Evolutionary conservation across 1,140 invertebrate species (phyloP), one percentile per base, ranked within the genome.

Genomic region (Drosophila nigrodunni): DNA sequence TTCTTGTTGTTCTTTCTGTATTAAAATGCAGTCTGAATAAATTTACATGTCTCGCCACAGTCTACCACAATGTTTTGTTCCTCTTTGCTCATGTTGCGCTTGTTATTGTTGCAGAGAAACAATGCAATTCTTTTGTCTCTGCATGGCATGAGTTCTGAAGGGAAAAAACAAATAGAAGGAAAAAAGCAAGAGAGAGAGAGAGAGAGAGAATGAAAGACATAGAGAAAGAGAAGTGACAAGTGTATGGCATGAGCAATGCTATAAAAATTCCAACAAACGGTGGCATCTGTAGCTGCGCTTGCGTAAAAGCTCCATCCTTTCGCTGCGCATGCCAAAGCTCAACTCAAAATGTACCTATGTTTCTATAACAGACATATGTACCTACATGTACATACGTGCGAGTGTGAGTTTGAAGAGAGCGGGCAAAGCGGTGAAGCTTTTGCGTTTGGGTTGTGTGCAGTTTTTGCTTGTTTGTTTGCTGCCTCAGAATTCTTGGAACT

Each of bases 11-110:
- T 44, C 41, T 65, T 70, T 60, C 80, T 88, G 35, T 74, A 85
- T 86, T 86, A 78, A 85, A 85, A 85, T 85, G 78, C 70, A 85
- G 80, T 77, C 83, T 87, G 74, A 70, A 83, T 70, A 77, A 80
- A 88, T 88, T 88, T 88, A 88, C 77, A 88, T 87, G 83, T 87
- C 82, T 78, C 82, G 70, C 50, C 78, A 67, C 21, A 50, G 50
- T 66, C 69, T 76, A 58, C 68, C 43, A 58, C 21, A 82, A 74
- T 76, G 35, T 46, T 21, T 34, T 7, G 34, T 54, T 47, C 13
- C 37, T 46, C 21, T 39, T 47, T 72, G 9, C 50, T 55, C 30
- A 11, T 43, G 7, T 35, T 47, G n/a, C 57, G 50, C 18, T 55
- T 57, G 39, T 37, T 50, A 30, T 25, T 62, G 41, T 21, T 59